Evolutionary conservation across 2,888 invertebrate genomes (phyloP).

Genomic region (Doris montereyensis): DNA sequence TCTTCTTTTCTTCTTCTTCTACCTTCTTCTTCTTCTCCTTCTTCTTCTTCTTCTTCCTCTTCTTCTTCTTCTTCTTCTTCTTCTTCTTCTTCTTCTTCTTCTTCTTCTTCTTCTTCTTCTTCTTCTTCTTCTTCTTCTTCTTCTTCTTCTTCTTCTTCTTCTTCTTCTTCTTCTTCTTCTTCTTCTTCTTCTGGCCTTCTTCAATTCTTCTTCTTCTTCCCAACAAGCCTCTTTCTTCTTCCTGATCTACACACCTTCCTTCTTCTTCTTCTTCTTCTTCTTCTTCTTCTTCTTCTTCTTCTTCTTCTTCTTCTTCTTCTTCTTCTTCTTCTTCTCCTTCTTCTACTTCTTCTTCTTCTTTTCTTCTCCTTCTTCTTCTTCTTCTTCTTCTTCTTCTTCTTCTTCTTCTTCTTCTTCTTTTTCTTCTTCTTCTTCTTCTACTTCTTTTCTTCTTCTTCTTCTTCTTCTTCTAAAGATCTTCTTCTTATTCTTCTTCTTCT

Average conservation of each 20-base stretch:
- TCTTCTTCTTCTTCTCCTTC: constrained; percentile 2
- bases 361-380: no score
- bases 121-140: background rate
- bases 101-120: background rate
- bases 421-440: background rate
- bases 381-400: no score
- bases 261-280: background rate
- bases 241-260: background rate
- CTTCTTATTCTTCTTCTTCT: no score
- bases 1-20: background rate
- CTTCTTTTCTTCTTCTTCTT: background rate
- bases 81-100: background rate
- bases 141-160: background rate
- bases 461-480: no score
- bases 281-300: background rate
- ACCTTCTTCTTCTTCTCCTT: background rate
- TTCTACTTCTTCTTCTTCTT: no score
- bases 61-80: background rate
- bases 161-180: background rate
- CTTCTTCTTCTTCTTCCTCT: background rate
- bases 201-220: background rate
- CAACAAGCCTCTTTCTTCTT: no score
- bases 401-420: no score
- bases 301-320: background rate
- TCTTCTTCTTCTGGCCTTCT: no score